phyloP scores from a whole-genome alignment of 1,140 invertebrate genomes.

The Liolophura sinensis region DNA sequence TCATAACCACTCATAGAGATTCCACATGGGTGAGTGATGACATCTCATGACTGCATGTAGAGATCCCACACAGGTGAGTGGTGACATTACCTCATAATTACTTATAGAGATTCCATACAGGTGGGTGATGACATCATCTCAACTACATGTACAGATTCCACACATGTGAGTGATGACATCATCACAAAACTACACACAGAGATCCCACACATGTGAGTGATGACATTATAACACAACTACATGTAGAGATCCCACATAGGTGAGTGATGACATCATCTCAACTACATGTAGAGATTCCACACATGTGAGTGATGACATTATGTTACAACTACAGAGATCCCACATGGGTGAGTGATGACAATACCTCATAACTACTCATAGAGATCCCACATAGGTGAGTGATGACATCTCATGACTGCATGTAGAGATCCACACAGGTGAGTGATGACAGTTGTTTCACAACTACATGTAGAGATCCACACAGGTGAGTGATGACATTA shows the following conservation, averaged over 20 bases:
- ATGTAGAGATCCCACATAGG: no score
- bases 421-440: background rate
- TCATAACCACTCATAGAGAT: background rate
- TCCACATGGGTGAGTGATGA: background rate
- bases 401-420: background rate
- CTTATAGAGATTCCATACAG: slow-evolving; percentile 20
- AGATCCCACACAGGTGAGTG: no score
- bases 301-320: background rate
- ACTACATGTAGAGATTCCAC: background rate
- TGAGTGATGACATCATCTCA: no score
- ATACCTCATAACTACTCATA: background rate
- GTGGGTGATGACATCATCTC: background rate
- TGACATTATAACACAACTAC: no score
- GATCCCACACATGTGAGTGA: no score
- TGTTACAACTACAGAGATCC: background rate
- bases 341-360: no score
- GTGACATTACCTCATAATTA: background rate
- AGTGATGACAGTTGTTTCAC: background rate
- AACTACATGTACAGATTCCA: background rate
- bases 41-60: background rate
- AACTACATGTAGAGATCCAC: background rate
- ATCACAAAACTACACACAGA: no score
- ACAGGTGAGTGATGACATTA: background rate
- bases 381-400: slow-evolving; percentile 53
- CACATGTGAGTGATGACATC: no score